Percentiles rank a stretch among this genome's conserved stretches.
Conservation (phyloP, 2,888 invertebrate genomes). For the Resseliella maxima region DNA sequence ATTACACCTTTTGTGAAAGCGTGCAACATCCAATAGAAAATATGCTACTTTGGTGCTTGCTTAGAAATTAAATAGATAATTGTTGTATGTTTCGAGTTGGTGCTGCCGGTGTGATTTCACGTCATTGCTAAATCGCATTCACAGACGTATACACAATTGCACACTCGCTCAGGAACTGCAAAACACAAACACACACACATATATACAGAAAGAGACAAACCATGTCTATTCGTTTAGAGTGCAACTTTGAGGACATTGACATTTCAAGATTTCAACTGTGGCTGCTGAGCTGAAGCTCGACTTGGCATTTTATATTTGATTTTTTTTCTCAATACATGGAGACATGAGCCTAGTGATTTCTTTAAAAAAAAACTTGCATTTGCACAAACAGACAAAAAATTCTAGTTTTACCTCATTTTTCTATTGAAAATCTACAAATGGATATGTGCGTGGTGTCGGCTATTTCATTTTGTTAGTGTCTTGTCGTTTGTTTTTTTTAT, state of each 20-base stretch:
- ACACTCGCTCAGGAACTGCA: background rate
- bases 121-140: background rate
- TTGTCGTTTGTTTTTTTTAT: background rate
- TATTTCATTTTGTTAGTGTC: background rate
- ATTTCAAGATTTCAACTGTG: slow-evolving; percentile 48
- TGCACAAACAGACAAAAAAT: slow-evolving; percentile 41
- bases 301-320: slow-evolving; percentile 28
- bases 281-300: slow-evolving; percentile 28
- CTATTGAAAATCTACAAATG: slow-evolving; percentile 37
- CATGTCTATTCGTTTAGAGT: slow-evolving; percentile 35
- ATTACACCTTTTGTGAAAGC: slow-evolving; percentile 51
- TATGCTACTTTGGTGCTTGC: slow-evolving; percentile 48
- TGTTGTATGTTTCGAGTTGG: slow-evolving; percentile 35
- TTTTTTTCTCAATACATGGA: slow-evolving; percentile 4
- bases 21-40: slow-evolving; percentile 37
- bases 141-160: background rate
- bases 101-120: slow-evolving; percentile 45
- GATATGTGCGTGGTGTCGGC: slow-evolving; percentile 42
- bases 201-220: background rate
- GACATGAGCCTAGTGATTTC: slow-evolving; percentile 38
- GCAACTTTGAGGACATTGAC: slow-evolving; percentile 53
- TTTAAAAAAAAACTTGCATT: background rate
- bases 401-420: slow-evolving; percentile 42
- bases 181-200: background rate
- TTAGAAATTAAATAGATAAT: slow-evolving; percentile 53